phyloP scores from a whole-genome alignment of 2,113 vertebrate genomes.

The Oreotrochilus melanogaster region DNA sequence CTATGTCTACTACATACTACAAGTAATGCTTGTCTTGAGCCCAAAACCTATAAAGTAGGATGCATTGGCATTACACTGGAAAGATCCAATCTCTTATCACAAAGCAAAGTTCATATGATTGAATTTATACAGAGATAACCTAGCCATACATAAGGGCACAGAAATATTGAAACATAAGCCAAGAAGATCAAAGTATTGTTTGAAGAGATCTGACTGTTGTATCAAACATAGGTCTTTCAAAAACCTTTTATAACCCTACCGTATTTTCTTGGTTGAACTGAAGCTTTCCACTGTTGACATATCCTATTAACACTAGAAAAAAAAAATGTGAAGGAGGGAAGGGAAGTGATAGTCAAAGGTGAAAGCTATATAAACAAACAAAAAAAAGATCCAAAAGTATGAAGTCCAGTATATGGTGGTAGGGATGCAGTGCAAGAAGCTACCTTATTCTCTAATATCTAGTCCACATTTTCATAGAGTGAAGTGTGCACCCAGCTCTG shows the following conservation, averaged over 20 bases:
- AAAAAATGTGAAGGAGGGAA: background rate
- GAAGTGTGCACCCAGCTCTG: background rate
- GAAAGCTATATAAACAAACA: background rate
- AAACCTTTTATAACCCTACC: background rate
- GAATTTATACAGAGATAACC: background rate
- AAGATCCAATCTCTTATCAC: background rate
- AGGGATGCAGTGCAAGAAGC: background rate
- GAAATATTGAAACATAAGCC: background rate
- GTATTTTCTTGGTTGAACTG: background rate
- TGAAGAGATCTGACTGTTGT: background rate
- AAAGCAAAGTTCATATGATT: background rate
- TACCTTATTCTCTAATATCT: background rate
- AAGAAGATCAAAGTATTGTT: background rate
- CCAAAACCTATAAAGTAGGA: background rate
- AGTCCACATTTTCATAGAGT: background rate
- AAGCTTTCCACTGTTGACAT: background rate
- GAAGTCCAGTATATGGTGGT: background rate
- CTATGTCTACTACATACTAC: background rate
- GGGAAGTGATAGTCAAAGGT: background rate
- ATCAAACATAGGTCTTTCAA: background rate
- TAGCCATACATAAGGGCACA: background rate
- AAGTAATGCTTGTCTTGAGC: background rate
- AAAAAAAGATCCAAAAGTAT: background rate
- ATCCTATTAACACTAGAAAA: background rate
- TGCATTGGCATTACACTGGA: background rate